Conservation (phyloP, 2,113 vertebrate species). For the Egretta garzetta region DNA sequence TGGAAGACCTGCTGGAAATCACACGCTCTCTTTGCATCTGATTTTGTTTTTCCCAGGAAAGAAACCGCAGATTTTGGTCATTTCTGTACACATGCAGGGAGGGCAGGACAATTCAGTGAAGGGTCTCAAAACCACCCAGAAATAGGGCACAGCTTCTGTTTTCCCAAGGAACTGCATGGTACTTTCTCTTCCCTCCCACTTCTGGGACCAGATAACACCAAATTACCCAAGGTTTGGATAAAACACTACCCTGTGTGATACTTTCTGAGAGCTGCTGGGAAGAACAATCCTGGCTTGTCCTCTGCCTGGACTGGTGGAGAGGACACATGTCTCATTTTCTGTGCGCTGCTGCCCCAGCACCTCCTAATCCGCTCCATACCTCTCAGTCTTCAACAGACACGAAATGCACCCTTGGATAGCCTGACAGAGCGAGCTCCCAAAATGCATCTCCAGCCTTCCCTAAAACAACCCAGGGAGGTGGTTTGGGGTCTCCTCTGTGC, state of each 20-base stretch:
- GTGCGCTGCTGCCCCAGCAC: background rate
- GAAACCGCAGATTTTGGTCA: background rate
- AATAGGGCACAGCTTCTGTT: background rate
- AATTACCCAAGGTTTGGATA: background rate
- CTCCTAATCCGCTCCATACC: background rate
- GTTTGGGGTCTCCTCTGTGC: background rate
- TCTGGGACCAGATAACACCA: fast-evolving
- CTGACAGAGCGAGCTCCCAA: fast-evolving
- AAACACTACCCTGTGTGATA: background rate
- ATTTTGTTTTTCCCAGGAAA: background rate
- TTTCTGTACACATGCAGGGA: background rate
- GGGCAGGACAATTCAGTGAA: background rate
- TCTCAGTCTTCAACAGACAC: background rate
- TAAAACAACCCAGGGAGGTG: background rate
- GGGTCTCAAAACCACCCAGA: background rate
- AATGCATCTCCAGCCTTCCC: background rate
- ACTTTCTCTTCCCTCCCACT: background rate
- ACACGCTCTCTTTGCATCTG: background rate
- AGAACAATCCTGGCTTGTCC: background rate
- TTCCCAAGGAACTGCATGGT: background rate
- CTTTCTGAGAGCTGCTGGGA: background rate
- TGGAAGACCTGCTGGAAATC: background rate
- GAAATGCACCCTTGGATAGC: background rate
- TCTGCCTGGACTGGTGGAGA: background rate
- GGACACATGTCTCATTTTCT: background rate